phyloP scores from a whole-genome alignment of 2,113 vertebrate genomes.

The Ovibos moschatus region DNA sequence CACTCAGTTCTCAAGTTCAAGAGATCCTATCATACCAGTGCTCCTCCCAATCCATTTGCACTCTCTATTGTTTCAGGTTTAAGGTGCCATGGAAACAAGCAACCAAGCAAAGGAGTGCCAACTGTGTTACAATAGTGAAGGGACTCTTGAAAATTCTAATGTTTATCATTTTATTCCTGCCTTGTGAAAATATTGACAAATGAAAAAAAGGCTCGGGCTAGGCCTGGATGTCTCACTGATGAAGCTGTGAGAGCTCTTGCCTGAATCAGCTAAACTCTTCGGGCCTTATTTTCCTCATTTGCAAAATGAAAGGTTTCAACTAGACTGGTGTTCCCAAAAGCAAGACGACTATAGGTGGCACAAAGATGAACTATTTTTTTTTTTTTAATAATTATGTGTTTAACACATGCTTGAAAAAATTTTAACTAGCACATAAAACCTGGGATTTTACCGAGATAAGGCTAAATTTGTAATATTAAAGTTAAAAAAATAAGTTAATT shows the following conservation, averaged over 20 bases:
- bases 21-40: neutral
- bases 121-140: neutral
- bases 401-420: neutral
- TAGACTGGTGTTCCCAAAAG: neutral
- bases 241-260: neutral
- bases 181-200: neutral
- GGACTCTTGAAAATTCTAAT: neutral
- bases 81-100: neutral
- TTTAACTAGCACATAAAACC: neutral
- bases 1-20: neutral
- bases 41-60: neutral
- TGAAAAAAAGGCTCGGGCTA: neutral
- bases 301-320: conserved; percentile 4
- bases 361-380: neutral
- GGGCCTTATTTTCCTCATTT: neutral
- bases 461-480: neutral
- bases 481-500: neutral
- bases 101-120: neutral
- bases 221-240: neutral
- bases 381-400: neutral
- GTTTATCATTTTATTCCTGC: neutral
- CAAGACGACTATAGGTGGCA: neutral
- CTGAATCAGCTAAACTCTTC: neutral
- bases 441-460: neutral
- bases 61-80: neutral